Evolutionary conservation across 2,888 invertebrate genomes (phyloP).

Genomic region (Synergus laeviventris): DNA sequence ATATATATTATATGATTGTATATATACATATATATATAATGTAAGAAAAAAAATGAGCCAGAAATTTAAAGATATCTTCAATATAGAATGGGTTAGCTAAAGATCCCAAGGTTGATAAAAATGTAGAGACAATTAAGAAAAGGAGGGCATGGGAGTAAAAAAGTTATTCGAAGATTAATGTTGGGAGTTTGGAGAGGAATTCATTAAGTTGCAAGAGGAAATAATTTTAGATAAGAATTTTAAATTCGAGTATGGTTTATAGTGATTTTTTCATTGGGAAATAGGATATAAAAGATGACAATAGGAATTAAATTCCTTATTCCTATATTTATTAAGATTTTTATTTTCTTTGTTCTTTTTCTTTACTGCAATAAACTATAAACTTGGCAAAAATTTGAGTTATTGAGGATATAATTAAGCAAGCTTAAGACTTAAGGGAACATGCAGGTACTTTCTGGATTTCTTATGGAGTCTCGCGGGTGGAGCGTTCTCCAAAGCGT

Average conservation of each 20-base stretch:
- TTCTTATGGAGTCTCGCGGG: conserved; percentile 57
- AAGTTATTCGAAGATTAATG: conserved; percentile 35
- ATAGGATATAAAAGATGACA: too few species aligned
- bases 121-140: conserved; percentile 28
- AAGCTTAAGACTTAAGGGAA: conserved; percentile 6
- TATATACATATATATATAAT: too few species aligned
- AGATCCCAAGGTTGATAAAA: conserved; percentile 28
- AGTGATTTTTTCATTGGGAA: neutral
- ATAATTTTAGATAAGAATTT: conserved; percentile 30
- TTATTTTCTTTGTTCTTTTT: conserved; percentile 6
- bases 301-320: neutral
- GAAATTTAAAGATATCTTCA: conserved; percentile 20
- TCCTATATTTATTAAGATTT: neutral
- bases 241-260: neutral
- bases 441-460: conserved; percentile 44
- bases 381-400: conserved; percentile 13
- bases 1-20: neutral
- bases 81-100: conserved; percentile 1
- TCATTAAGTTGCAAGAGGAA: conserved; percentile 5
- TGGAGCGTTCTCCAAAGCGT: conserved; percentile 66
- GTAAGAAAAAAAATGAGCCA: neutral
- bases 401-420: conserved; percentile 11
- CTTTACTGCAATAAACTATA: neutral
- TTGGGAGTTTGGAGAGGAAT: conserved; percentile 16
- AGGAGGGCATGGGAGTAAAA: conserved; percentile 17